phyloP scores from a whole-genome alignment of 2,888 invertebrate species.

The Dicranocentrus wangi region DNA sequence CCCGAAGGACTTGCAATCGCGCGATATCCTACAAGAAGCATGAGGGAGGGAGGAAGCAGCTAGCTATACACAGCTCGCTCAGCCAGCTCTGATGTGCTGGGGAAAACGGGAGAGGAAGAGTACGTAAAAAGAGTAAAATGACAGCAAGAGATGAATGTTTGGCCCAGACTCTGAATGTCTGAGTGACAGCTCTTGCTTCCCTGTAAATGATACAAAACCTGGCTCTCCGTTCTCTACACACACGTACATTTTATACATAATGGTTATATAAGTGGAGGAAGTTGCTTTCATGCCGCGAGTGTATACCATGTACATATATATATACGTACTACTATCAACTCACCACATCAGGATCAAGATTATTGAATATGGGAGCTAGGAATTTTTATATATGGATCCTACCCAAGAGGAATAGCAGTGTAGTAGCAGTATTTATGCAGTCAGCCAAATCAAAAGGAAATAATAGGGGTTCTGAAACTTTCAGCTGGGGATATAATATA shows the following conservation, averaged over 20 bases:
- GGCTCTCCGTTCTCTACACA: slow-evolving; percentile 7
- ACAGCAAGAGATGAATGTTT: slow-evolving; percentile 52
- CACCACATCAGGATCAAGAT: not conserved
- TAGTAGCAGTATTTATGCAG: slow-evolving; percentile 11
- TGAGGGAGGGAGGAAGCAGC: too few relatives aligned
- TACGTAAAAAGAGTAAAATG: slow-evolving; percentile 39
- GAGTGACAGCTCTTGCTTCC: slow-evolving; percentile 53
- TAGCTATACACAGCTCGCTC: too few relatives aligned
- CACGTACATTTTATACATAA: too few relatives aligned
- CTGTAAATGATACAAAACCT: slow-evolving; percentile 31
- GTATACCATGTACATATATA: too few relatives aligned
- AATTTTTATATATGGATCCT: not conserved
- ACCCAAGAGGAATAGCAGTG: too few relatives aligned
- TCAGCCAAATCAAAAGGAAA: slow-evolving; percentile 19
- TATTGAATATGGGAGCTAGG: not conserved
- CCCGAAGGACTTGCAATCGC: not conserved
- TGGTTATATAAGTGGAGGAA: not conserved
- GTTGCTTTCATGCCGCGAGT: not conserved
- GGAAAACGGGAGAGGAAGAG: slow-evolving; percentile 35
- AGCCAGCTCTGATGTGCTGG: too few relatives aligned
- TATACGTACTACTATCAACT: not conserved
- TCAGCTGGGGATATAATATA: too few relatives aligned
- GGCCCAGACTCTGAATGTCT: slow-evolving; percentile 56
- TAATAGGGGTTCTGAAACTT: too few relatives aligned
- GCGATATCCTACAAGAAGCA: not conserved